Evolutionary conservation across 2,797 vertebrate species (phyloP), one percentile per base, ranked within the genome.

Genomic region (Acanthurus lineatus): DNA sequence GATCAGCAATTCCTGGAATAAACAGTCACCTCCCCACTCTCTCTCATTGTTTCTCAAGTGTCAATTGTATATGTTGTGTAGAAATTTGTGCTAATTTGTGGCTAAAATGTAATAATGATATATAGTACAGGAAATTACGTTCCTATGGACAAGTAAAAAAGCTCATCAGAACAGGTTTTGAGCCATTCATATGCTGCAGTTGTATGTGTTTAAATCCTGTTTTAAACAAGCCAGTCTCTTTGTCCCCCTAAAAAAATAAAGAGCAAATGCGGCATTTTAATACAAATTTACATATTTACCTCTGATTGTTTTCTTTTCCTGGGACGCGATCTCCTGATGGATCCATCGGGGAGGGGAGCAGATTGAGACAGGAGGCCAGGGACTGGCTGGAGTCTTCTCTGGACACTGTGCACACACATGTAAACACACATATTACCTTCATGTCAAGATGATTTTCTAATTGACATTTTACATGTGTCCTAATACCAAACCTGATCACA

Each of bases 341-440:
- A 22, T 98, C 97, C 86, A 96, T 51, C 8, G 97, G 96, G 5
- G 95, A 95, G 9, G 95, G 96, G 2, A 97, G 95, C 19, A 97
- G 94, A 69, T 97, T 97, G 81, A 97, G 95, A 92, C 97, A 97
- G 0, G 97, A 99, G 45, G 96, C 95, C 57, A 99, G 92, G 0
- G 98, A 99, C 69, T 97, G 97, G 91, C 96, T 96, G 0, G 98
- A 99, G 91, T 99, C 97, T 86, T 99, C 97, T 68, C 96, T 96
- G 85, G 96, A 97, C 79, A 97, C 98, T 99, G 82, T 20, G 54
- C 11, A 86, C 53, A 86, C 53, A 94, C 28, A 83, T 22, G 45
- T 49, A 73, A 54, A 86, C 45, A 72, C 54, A 79, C 11, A 69
- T 0, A 22, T 0, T 76, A 28, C 53, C n/a, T 67, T 51, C 53